These are phyloP conservation scores for Dolichallabes microphthalmus DNA, from an alignment of 2,113 vertebrate genomes.

Conservation along the genomic window DNA sequence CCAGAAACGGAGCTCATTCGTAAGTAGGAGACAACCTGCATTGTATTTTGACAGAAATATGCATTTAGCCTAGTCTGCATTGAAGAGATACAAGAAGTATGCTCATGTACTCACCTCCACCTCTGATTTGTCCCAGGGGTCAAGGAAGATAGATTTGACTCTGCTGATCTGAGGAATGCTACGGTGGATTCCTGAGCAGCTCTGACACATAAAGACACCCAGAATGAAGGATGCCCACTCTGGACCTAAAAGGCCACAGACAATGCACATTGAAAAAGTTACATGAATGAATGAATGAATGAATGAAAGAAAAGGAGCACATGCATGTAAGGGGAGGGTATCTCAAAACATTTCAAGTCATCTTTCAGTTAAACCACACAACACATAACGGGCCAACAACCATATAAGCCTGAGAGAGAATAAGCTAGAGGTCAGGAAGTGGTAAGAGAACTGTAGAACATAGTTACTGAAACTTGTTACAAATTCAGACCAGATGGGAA, in stretches of 20 bases:
- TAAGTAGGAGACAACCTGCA: too few species aligned
- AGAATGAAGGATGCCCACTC: conserved; percentile 94
- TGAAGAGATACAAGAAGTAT: not conserved
- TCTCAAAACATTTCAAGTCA: not conserved
- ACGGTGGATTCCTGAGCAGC: conserved; percentile 90
- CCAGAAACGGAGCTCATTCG: too few species aligned
- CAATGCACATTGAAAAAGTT: not conserved
- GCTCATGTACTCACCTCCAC: conserved; percentile 77
- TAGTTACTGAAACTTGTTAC: not conserved
- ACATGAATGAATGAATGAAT: not conserved
- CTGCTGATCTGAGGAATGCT: conserved; percentile 88
- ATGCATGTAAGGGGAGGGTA: not conserved
- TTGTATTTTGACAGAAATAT: not conserved
- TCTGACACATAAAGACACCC: conserved; percentile 92
- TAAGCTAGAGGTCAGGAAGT: not conserved
- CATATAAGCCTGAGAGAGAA: not conserved
- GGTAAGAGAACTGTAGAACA: conserved; percentile 1
- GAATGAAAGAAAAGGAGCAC: not conserved
- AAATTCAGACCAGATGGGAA: not conserved
- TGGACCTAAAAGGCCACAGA: conserved; percentile 73
- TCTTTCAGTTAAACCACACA: not conserved
- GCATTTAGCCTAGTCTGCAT: not conserved
- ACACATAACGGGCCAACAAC: not conserved
- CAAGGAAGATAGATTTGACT: conserved; percentile 86
- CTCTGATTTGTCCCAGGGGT: conserved; percentile 87